phyloP scores from a whole-genome alignment of 2,113 vertebrate species.

The Gymnarchus niloticus region DNA sequence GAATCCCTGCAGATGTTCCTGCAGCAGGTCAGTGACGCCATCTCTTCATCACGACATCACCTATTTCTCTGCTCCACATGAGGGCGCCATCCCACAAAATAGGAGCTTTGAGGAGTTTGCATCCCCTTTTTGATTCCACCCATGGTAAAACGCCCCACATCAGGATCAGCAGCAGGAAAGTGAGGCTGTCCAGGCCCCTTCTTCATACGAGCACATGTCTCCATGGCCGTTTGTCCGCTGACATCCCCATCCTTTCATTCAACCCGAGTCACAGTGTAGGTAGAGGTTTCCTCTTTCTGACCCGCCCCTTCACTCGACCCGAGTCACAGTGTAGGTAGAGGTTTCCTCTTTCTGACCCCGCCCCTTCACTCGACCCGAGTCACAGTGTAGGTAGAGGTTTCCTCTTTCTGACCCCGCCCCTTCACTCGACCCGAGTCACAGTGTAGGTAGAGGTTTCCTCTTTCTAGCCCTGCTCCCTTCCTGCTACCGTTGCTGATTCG shows the following conservation, averaged over 20 bases:
- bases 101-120: not conserved
- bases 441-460: slow-evolving; percentile 72
- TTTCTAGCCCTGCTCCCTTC: slow-evolving; percentile 59
- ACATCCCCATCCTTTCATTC: slow-evolving; percentile 57
- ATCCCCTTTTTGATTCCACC: slow-evolving; percentile 38
- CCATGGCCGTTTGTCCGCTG: slow-evolving; percentile 61
- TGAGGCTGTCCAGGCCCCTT: slow-evolving; percentile 65
- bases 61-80: not conserved
- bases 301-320: too few species aligned
- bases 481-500: slow-evolving; percentile 53
- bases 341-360: slow-evolving; percentile 55
- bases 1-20: slow-evolving; percentile 91
- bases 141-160: slow-evolving; percentile 57
- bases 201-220: slow-evolving; percentile 76
- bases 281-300: too few species aligned
- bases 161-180: slow-evolving; percentile 71
- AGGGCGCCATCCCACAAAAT: not conserved
- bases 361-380: too few species aligned
- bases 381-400: slow-evolving; percentile 74
- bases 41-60: not conserved
- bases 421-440: too few species aligned
- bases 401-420: slow-evolving; percentile 58
- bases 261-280: not conserved
- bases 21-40: slow-evolving; percentile 73
- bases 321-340: too few species aligned